Evolutionary conservation across 2,888 invertebrate species (phyloP).

Genomic region (Plebejus argus): DNA sequence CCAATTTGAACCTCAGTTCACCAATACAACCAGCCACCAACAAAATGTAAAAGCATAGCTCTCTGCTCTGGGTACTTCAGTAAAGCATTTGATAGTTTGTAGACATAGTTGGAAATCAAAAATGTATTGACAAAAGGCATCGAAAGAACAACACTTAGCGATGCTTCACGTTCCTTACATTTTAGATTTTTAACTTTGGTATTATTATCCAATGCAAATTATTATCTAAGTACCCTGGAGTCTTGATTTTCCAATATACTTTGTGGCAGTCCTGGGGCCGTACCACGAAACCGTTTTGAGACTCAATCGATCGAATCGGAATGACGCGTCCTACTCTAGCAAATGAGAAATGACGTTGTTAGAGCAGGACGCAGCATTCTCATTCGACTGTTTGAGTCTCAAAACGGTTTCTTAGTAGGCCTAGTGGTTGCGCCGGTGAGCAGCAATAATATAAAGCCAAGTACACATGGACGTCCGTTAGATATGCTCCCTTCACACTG

Average conservation of each 20-base stretch:
- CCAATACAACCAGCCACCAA: background rate
- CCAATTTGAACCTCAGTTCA: background rate
- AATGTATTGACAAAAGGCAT: background rate
- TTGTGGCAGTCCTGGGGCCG: background rate
- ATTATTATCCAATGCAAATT: background rate
- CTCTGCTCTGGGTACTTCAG: background rate
- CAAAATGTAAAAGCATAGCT: background rate
- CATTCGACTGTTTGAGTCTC: no score
- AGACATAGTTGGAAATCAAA: background rate
- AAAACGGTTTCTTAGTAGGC: no score
- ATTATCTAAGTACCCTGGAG: background rate
- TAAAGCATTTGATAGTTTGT: background rate
- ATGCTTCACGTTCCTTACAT: background rate
- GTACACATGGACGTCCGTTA: constrained; percentile 27
- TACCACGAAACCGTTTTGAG: no score
- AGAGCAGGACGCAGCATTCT: no score
- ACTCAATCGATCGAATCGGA: no score
- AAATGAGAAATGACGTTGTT: no score
- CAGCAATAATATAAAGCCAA: constrained; percentile 26
- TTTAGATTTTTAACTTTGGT: background rate
- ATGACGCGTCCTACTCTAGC: no score
- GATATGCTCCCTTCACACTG: constrained; percentile 19
- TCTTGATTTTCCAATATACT: background rate
- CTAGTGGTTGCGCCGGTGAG: background rate
- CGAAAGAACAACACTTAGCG: background rate